Conservation (phyloP, 2,113 vertebrate species). For the Centropus bengalensis region DNA sequence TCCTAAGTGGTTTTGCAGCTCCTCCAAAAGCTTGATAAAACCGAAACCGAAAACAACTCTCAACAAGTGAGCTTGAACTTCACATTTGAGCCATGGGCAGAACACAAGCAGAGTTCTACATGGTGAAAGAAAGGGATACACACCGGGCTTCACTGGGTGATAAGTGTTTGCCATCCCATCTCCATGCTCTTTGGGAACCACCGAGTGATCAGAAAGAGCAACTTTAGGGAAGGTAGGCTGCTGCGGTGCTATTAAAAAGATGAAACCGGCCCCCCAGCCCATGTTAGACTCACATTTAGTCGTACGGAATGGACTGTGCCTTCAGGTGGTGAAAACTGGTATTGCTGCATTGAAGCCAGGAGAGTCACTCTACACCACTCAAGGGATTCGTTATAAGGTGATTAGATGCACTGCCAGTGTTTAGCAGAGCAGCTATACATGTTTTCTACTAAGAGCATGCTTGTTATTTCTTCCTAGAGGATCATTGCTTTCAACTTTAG, state of each 20-base stretch:
- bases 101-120: background rate
- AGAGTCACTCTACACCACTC: background rate
- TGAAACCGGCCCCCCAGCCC: background rate
- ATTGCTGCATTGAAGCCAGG: background rate
- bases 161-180: background rate
- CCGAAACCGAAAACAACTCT: background rate
- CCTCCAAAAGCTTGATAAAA: background rate
- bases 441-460: slow-evolving; percentile 2
- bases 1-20: background rate
- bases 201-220: rapidly evolving
- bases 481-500: slow-evolving; percentile 70
- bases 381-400: background rate
- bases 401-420: background rate
- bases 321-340: background rate
- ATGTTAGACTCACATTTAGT: background rate
- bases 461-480: slow-evolving; percentile 51
- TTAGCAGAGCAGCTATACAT: background rate
- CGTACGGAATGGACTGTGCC: background rate
- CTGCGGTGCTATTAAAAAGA: background rate
- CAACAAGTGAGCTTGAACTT: background rate
- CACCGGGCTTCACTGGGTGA: background rate
- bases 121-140: rapidly evolving
- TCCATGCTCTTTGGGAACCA: background rate
- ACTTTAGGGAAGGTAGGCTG: background rate
- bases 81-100: background rate